Base-by-base conservation (phyloP, 2,888 invertebrate species). In the Bombylius discolor region DNA sequence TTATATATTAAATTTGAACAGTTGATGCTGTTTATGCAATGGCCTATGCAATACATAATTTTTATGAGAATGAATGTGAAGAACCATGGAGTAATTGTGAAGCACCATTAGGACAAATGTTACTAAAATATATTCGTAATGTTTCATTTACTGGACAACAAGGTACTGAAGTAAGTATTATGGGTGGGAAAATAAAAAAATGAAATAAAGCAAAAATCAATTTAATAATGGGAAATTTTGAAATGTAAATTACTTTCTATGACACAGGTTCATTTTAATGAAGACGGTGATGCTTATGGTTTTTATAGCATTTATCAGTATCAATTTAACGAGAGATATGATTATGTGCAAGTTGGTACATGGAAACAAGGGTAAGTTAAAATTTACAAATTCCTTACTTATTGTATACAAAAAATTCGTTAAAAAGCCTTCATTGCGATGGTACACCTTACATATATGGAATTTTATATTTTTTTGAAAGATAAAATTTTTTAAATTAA, bases 11-110 rank as follows among this genome's bases (percentile, higher is more conserved):
- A 5, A 32, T 44, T 1, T 45, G 34, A 47, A 12, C 72, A 76
- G 85, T 85, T 56, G 87, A 88, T 69, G 87, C 88, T 0, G 87
- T 88, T 1, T 85, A 84, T 64, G 85, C 87, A 1, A 80, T 87
- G 69, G 87, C 87, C 1, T 79, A 84, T 65, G 85, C 84, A 1
- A 74, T 87, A 31, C 81, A 87, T 66, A 78, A 78, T 58, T 74
- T 83, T 64, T 78, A 83, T 53, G 71, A 71, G 32, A 81, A 83
- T 60, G 70, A 78, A 52, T 87, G 87, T 67, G 39, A 42, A 11
- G 66, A 68, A 39, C 68, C 70, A 45, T 63, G 69, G 52, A 69
- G 73, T 60, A 64, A 72, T 47, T 80, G 80, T 62, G 73, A 74
- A 13, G 63, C 65, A 31, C 77, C 78, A 4, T 67, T 74, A 5